Percentiles rank a stretch among this genome's conserved stretches.
Evolutionary conservation across 2,888 invertebrate species (phyloP).

Genomic region (Meandrusa payeni): DNA sequence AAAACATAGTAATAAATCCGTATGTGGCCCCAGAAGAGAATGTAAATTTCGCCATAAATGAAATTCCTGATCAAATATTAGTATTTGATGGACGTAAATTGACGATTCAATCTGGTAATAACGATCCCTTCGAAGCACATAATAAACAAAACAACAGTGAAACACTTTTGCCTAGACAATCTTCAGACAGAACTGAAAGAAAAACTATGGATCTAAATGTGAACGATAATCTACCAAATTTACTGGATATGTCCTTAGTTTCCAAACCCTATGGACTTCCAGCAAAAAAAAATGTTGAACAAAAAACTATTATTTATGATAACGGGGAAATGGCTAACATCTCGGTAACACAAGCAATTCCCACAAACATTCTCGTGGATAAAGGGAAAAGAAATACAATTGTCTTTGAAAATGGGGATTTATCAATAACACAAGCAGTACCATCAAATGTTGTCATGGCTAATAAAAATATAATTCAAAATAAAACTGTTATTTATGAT

Average conservation of each 20-base stretch:
- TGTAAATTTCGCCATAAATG: constrained; percentile 52
- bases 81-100: constrained; percentile 66
- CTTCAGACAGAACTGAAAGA: constrained; percentile 34
- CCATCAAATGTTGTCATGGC: constrained; percentile 25
- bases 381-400: constrained; percentile 31
- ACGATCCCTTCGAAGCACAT: constrained; percentile 28
- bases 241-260: constrained; percentile 31
- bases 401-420: constrained; percentile 34
- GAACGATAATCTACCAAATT: constrained; percentile 61
- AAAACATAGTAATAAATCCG: constrained; percentile 63
- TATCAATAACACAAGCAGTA: constrained; percentile 36
- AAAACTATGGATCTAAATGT: constrained; percentile 56
- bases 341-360: constrained; percentile 23
- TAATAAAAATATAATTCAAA: constrained; percentile 24
- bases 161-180: constrained; percentile 31
- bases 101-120: constrained; percentile 44
- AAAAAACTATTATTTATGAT: constrained; percentile 17
- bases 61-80: constrained; percentile 52
- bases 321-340: constrained; percentile 12
- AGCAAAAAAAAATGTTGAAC: constrained; percentile 9
- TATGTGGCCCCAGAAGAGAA: constrained; percentile 50
- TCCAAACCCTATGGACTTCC: constrained; percentile 1
- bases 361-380: constrained; percentile 22
- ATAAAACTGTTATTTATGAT: constrained; percentile 33
- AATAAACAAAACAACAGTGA: constrained; percentile 34